phyloP scores from a whole-genome alignment of 1,140 invertebrate genomes.

The Triops longicaudatus region DNA sequence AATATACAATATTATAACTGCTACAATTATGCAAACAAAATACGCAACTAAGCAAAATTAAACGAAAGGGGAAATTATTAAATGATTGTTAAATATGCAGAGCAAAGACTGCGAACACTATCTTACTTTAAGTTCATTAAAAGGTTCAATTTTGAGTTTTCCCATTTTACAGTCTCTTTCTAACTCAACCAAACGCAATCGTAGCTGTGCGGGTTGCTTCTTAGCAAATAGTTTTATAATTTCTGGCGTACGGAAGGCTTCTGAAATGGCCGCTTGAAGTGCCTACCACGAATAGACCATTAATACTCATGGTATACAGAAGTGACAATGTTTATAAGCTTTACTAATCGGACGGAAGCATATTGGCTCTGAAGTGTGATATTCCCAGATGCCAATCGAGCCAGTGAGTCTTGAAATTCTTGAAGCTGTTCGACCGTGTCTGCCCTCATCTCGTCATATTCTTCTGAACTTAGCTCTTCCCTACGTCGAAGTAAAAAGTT shows the following conservation, averaged over 20 bases:
- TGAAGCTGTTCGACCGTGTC: slow-evolving; percentile 66
- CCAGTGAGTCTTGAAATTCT: slow-evolving; percentile 60
- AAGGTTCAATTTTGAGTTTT: slow-evolving; percentile 40
- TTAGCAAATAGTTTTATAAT: slow-evolving; percentile 67
- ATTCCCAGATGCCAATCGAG: slow-evolving; percentile 57
- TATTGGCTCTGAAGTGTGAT: slow-evolving; percentile 59
- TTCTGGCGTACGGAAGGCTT: slow-evolving; percentile 68
- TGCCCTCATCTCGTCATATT: slow-evolving; percentile 61
- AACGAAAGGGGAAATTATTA: no score
- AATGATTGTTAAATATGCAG: slow-evolving; percentile 23
- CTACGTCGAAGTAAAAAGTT: slow-evolving; percentile 39
- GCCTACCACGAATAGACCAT: slow-evolving; percentile 44
- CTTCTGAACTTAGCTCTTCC: slow-evolving; percentile 52
- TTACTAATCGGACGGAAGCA: slow-evolving; percentile 56
- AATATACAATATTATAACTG: no score
- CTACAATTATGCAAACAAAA: no score
- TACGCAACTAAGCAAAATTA: no score
- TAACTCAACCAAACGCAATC: slow-evolving; percentile 51
- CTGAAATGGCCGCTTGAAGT: slow-evolving; percentile 63
- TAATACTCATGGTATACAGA: neutral
- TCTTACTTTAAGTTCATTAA: slow-evolving; percentile 33
- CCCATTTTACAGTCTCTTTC: slow-evolving; percentile 47
- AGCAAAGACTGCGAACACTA: neutral
- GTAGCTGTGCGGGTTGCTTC: slow-evolving; percentile 58
- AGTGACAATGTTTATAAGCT: slow-evolving; percentile 28